phyloP scores from a whole-genome alignment of 1,140 invertebrate genomes.

The Drosophila kohkoa region DNA sequence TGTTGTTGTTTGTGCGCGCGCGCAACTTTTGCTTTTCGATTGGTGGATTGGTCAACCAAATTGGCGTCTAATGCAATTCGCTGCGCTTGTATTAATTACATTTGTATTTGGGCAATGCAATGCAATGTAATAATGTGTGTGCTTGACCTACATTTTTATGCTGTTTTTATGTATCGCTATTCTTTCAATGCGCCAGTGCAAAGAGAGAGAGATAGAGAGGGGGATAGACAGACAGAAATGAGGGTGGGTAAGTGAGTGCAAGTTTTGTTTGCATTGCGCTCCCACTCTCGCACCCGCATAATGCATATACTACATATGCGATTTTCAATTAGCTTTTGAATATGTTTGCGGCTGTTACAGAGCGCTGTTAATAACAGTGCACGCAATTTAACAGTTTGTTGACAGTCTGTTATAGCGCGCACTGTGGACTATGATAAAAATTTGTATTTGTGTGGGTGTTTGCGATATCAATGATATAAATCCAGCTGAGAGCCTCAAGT shows the following conservation, averaged over 20 bases:
- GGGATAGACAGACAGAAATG: neutral
- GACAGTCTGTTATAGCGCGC: conserved; percentile 7
- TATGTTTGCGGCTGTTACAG: conserved; percentile 20
- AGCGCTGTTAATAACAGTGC: conserved; percentile 27
- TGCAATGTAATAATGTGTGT: neutral
- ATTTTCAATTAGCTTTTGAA: conserved; percentile 49
- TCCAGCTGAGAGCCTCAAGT: conserved; percentile 23
- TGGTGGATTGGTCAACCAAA: conserved; percentile 19
- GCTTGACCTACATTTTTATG: conserved; percentile 51
- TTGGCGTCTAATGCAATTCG: conserved; percentile 22
- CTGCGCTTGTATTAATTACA: neutral
- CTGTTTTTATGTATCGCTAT: conserved; percentile 26
- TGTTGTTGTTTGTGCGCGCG: conserved; percentile 46
- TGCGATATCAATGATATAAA: conserved; percentile 38
- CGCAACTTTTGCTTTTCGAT: conserved; percentile 37
- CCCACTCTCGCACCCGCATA: conserved; percentile 13
- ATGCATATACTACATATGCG: conserved; percentile 1
- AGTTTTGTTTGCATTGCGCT: conserved; percentile 47
- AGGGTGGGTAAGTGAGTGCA: conserved; percentile 7
- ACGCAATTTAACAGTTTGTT: conserved; percentile 38
- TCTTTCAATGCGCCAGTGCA: conserved; percentile 25
- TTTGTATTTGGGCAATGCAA: conserved; percentile 47
- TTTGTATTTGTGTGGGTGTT: conserved; percentile 13
- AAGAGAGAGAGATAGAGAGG: neutral
- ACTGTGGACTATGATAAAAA: conserved; percentile 16